phyloP scores from a whole-genome alignment of 1,140 invertebrate genomes.

The Nixonia krombeini region DNA sequence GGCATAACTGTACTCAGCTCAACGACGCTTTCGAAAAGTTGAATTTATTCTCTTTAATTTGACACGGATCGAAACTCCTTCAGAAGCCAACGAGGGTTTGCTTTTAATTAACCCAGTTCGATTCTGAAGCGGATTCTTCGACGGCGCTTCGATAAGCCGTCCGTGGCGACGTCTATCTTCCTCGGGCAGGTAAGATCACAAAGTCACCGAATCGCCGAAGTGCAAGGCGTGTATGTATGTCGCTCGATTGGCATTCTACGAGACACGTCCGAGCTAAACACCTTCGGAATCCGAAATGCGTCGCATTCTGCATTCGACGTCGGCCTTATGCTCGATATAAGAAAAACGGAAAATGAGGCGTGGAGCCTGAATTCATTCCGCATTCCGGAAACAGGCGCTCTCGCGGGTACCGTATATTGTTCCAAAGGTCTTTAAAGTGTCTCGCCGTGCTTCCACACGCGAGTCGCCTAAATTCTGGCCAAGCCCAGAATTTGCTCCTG shows the following conservation, averaged over 20 bases:
- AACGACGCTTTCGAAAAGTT: constrained; percentile 39
- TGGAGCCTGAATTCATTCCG: constrained; percentile 20
- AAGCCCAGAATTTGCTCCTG: background rate
- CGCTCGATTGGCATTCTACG: constrained; percentile 53
- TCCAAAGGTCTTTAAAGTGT: constrained; percentile 13
- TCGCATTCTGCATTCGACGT: constrained; percentile 29
- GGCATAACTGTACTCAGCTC: constrained; percentile 34
- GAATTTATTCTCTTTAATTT: constrained; percentile 1
- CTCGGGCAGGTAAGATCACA: too few species aligned
- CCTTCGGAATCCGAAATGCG: constrained; percentile 55
- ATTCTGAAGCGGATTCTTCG: too few species aligned
- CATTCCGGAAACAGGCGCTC: constrained; percentile 18
- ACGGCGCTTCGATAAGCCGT: too few species aligned
- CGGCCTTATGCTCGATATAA: constrained; percentile 22
- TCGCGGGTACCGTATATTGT: constrained; percentile 22
- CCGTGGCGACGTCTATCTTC: too few species aligned
- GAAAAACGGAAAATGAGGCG: constrained; percentile 26
- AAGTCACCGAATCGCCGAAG: constrained; percentile 40
- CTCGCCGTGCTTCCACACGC: constrained; percentile 1
- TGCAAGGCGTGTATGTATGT: constrained; percentile 39
- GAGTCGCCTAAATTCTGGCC: constrained; percentile 1
- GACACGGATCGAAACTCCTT: too few species aligned
- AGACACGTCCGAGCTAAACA: constrained; percentile 44
- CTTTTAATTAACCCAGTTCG: too few species aligned
- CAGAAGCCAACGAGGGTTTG: too few species aligned